Evolutionary conservation across 2,888 invertebrate species (phyloP).

Genomic region (Synanthedon vespiformis): DNA sequence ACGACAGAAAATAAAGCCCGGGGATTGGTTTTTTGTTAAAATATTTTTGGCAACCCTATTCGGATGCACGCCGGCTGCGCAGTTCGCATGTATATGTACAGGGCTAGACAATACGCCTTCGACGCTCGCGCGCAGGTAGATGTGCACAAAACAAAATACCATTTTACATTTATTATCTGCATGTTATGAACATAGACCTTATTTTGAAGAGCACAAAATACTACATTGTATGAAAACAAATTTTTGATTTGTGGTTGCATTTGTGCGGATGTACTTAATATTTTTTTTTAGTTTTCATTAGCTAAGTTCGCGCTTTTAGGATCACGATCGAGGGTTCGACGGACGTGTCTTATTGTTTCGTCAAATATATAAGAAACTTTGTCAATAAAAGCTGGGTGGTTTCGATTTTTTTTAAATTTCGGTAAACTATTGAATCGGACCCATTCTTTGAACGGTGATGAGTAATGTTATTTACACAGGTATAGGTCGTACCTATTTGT

Average conservation of each 20-base stretch:
- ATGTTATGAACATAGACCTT: conserved; percentile 14
- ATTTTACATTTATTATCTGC: conserved; percentile 11
- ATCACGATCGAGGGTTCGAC: conserved; percentile 60
- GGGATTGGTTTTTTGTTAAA: background rate
- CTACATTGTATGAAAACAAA: background rate
- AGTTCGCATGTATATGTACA: conserved; percentile 48
- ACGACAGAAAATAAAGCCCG: too few relatives aligned
- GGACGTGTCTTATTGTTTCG: conserved; percentile 63
- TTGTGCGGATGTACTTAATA: conserved; percentile 48
- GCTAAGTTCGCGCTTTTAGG: conserved; percentile 66
- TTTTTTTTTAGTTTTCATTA: conserved; percentile 63
- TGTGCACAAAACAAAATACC: conserved; percentile 15
- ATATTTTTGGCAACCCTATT: conserved; percentile 41
- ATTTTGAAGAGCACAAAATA: conserved; percentile 2
- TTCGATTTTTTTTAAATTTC: conserved; percentile 10
- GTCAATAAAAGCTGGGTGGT: conserved; percentile 60
- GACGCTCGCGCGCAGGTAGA: conserved; percentile 62
- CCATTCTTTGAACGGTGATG: conserved; percentile 18
- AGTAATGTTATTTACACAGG: conserved; percentile 3
- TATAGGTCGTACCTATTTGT: too few relatives aligned
- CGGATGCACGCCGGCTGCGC: conserved; percentile 53
- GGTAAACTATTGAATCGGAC: conserved; percentile 8
- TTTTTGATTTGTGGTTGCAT: conserved; percentile 8
- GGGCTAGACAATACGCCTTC: conserved; percentile 59
- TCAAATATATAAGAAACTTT: conserved; percentile 60